Percentiles rank a stretch among this genome's conserved stretches.
These are phyloP conservation scores for Neoitamus cyanurus DNA, from an alignment of 2,888 invertebrate genomes.

Conservation along the genomic window DNA sequence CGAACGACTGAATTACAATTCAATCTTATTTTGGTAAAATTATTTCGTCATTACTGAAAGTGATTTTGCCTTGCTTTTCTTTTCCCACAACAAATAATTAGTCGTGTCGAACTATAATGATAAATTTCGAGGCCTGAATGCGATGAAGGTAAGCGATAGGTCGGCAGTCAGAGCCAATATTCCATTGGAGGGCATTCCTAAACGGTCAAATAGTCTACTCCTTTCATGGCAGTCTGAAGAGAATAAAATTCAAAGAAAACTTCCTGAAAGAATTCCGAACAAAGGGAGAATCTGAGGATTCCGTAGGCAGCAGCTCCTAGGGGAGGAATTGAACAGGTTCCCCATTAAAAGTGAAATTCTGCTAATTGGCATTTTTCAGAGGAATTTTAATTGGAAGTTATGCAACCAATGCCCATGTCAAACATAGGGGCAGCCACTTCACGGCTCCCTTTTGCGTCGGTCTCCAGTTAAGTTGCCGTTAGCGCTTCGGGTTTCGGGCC, in stretches of 20 bases:
- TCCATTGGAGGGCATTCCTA: background rate
- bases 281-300: background rate
- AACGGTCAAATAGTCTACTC: background rate
- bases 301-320: background rate
- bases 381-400: conserved; percentile 41
- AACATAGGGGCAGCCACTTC: background rate
- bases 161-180: background rate
- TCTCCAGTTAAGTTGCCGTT: background rate
- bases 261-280: background rate
- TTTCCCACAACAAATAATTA: no score
- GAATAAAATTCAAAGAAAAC: background rate
- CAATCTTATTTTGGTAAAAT: no score
- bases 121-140: no score
- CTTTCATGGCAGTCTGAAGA: background rate
- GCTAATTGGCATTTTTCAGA: conserved; percentile 35
- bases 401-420: conserved; percentile 26
- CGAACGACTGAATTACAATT: no score
- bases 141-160: background rate
- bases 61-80: no score
- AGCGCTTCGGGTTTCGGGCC: background rate
- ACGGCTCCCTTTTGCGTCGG: background rate
- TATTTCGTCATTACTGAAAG: no score
- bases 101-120: no score
- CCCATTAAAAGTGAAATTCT: conserved; percentile 21
- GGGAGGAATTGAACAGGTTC: background rate